Evolutionary conservation across 2,797 vertebrate genomes (phyloP), one percentile per base, ranked within the genome.

Genomic region (Gallinago stenura): DNA sequence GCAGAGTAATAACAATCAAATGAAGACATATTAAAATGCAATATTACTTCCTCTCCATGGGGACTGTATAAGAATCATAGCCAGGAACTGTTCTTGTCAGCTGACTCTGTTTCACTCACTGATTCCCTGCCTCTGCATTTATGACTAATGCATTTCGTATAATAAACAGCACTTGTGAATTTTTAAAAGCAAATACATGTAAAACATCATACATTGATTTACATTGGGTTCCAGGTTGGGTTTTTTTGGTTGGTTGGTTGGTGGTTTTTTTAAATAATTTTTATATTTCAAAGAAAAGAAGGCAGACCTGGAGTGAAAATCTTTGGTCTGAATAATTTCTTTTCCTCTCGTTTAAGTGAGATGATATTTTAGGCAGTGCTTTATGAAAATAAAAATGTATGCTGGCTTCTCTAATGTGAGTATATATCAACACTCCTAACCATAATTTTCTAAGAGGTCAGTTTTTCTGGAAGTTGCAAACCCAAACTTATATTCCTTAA

Each of bases 11-110:
- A 97, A 96, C 87, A 87, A 88, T 95, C 97, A 95, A 97, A 97
- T 94, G 93, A 97, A 98, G 97, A 96, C 95, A 86, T 93, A 96
- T 97, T 97, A 97, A 95, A 95, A 96, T 97, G 94, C 93, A 95
- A 96, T 96, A 94, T 96, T 96, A 96, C 97, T 97, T 98, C 94
- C 92, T 96, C 83, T 98, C 98, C 45, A 26, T 64, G 71, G 97
- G 95, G 96, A 97, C 94, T 84, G 50, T 90, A 70, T 89, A 54
- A 93, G 96, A 98, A 93, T 87, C 94, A 93, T 96, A 96, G 96
- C 97, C 97, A 96, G 97, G 93, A 96, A 88, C 95, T 96, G 9
- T 80, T 92, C 95, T 84, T 94, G 95, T 97, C 96, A 95, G 76
- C 92, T 95, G 70, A 76, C 91, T 95, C 85, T 89, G 20, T 82